Conservation (phyloP, 2,113 vertebrate genomes). For the Psammodynastes pulverulentus region DNA sequence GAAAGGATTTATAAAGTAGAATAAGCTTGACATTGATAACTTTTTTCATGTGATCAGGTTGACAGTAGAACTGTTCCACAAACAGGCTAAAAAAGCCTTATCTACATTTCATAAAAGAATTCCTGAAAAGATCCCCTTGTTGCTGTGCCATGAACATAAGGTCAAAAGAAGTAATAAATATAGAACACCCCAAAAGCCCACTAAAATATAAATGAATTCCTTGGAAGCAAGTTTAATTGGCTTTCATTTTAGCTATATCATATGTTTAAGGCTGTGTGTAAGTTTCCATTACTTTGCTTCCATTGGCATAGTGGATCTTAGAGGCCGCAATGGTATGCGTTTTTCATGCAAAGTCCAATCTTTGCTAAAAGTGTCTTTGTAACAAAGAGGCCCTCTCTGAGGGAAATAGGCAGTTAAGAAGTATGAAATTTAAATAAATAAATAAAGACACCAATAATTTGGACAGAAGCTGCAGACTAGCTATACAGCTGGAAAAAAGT, state of each 20-base stretch:
- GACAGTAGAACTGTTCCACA: not conserved
- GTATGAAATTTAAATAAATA: too few species aligned
- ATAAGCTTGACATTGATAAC: not conserved
- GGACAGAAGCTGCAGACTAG: constrained; percentile 4
- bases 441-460: constrained; percentile 14
- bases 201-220: not conserved
- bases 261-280: not conserved
- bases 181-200: not conserved
- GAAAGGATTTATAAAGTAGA: not conserved
- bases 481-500: constrained; percentile 14
- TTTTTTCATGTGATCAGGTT: not conserved
- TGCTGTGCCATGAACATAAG: not conserved
- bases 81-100: not conserved
- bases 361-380: constrained; percentile 11
- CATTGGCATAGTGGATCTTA: not conserved
- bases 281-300: constrained; percentile 29
- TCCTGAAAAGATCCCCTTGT: not conserved
- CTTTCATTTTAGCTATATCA: too few species aligned
- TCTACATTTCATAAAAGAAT: not conserved
- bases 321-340: not conserved
- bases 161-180: not conserved
- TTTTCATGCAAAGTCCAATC: constrained; percentile 1
- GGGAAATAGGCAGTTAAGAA: too few species aligned
- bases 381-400: not conserved
- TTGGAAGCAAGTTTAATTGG: not conserved